A percentile compares a stretch with the other conserved stretches of the same genome.
Evolutionary conservation across 2,113 vertebrate species (phyloP).

Genomic region (Chionis minor): DNA sequence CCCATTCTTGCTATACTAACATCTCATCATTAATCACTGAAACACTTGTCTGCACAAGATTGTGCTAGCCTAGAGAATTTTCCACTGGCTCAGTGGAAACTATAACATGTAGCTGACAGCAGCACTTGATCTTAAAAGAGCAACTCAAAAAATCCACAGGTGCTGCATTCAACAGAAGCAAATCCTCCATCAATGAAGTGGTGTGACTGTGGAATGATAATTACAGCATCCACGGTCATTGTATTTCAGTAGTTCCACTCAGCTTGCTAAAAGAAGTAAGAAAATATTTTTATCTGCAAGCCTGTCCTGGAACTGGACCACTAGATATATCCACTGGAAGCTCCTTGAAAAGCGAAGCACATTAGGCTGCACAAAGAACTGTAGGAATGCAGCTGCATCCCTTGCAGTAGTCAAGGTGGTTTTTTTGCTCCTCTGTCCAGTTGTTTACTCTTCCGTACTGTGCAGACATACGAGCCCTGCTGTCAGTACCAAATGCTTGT

Average conservation of each 20-base stretch:
- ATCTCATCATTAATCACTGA: not conserved
- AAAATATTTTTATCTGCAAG: not conserved
- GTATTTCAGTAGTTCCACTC: not conserved
- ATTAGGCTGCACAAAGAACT: not conserved
- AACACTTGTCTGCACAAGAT: not conserved
- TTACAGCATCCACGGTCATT: not conserved
- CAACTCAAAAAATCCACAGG: not conserved
- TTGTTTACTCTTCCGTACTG: not conserved
- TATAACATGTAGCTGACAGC: not conserved
- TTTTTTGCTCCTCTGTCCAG: not conserved
- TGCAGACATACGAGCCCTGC: not conserved
- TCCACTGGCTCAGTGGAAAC: not conserved
- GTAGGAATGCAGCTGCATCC: not conserved
- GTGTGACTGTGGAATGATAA: not conserved
- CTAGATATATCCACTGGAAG: not conserved
- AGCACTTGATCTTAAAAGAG: not conserved
- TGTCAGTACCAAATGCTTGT: not conserved
- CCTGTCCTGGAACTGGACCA: not conserved
- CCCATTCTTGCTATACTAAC: not conserved
- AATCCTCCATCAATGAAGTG: not conserved
- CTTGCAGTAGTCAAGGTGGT: not conserved
- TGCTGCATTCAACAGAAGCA: not conserved
- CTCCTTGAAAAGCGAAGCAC: not conserved
- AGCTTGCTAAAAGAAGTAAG: not conserved
- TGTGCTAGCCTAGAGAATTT: not conserved